A percentile compares a stretch with the other conserved stretches of the same genome.
Evolutionary conservation across 1,140 invertebrate species (phyloP).

Genomic region (Chironomus tepperi): DNA sequence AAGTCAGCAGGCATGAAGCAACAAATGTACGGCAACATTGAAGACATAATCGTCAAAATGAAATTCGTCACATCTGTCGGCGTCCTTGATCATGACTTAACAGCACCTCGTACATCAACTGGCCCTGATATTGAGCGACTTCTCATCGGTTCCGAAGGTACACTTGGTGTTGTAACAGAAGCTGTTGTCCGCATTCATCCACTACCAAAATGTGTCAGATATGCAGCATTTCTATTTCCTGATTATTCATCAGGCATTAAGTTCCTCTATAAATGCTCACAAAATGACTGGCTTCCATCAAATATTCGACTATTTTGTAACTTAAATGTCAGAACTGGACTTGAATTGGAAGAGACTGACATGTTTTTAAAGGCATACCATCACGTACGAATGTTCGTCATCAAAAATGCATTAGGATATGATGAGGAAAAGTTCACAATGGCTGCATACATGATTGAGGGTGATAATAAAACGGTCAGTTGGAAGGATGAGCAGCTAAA

Average conservation of each 20-base stretch:
- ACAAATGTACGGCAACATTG: slow-evolving; percentile 96
- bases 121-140: slow-evolving; percentile 95
- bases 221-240: slow-evolving; percentile 92
- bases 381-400: slow-evolving; percentile 76
- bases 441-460: slow-evolving; percentile 90
- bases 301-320: slow-evolving; percentile 96
- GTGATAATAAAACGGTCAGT: slow-evolving; percentile 59
- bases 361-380: slow-evolving; percentile 65
- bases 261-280: slow-evolving; percentile 76
- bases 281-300: slow-evolving; percentile 77
- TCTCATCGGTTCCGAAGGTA: slow-evolving; percentile 93
- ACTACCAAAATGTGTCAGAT: slow-evolving; percentile 70
- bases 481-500: slow-evolving; percentile 70
- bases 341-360: slow-evolving; percentile 70
- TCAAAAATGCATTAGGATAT: slow-evolving; percentile 86
- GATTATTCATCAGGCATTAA: slow-evolving; percentile 78
- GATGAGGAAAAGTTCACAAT: slow-evolving; percentile 78
- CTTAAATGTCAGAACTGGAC: slow-evolving; percentile 91
- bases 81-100: slow-evolving; percentile 73
- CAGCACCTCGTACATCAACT: slow-evolving; percentile 80
- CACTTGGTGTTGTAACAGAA: slow-evolving; percentile 89
- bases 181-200: slow-evolving; percentile 90
- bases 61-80: slow-evolving; percentile 79
- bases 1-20: slow-evolving; percentile 99
- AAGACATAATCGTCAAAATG: slow-evolving; percentile 85